Percentiles rank a stretch among this genome's conserved stretches.
These are phyloP conservation scores for Hemibagrus wyckioides DNA, from an alignment of 2,113 vertebrate genomes.

Conservation along the genomic window DNA sequence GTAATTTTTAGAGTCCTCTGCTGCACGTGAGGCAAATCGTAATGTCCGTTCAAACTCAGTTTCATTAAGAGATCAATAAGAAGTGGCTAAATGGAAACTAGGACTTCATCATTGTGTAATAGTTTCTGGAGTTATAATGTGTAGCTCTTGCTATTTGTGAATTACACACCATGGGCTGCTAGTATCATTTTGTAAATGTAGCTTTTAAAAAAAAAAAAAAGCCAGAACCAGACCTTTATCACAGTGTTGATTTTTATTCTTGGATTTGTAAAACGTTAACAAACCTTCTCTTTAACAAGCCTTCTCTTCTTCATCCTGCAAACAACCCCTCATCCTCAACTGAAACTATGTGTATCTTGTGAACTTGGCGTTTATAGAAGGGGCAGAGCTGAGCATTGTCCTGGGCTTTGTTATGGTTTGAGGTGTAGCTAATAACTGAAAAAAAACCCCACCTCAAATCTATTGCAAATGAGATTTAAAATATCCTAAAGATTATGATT, in stretches of 20 bases:
- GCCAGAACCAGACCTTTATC: not conserved
- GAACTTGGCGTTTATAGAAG: not conserved
- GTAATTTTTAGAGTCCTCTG: not conserved
- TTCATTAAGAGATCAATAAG: slow-evolving; percentile 54
- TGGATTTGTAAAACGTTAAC: not conserved
- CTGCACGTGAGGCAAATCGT: not conserved
- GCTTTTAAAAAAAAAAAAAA: not conserved
- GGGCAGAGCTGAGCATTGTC: not conserved
- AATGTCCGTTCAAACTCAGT: slow-evolving; percentile 27
- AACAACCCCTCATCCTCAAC: too few relatives aligned
- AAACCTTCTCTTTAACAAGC: not conserved
- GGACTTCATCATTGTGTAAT: slow-evolving; percentile 38
- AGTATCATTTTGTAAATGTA: not conserved
- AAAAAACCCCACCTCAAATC: not conserved
- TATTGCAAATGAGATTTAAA: not conserved
- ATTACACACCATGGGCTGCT: not conserved
- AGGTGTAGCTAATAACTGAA: not conserved
- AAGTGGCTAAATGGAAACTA: slow-evolving; percentile 29
- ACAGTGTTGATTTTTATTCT: not conserved
- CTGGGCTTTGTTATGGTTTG: not conserved
- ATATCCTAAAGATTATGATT: not conserved
- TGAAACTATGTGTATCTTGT: not conserved
- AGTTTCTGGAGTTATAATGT: slow-evolving; percentile 25
- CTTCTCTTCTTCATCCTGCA: not conserved
- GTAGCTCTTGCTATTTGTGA: slow-evolving; percentile 8